Conservation (phyloP, 1,140 invertebrate genomes). For the Drosophila willistoni region DNA sequence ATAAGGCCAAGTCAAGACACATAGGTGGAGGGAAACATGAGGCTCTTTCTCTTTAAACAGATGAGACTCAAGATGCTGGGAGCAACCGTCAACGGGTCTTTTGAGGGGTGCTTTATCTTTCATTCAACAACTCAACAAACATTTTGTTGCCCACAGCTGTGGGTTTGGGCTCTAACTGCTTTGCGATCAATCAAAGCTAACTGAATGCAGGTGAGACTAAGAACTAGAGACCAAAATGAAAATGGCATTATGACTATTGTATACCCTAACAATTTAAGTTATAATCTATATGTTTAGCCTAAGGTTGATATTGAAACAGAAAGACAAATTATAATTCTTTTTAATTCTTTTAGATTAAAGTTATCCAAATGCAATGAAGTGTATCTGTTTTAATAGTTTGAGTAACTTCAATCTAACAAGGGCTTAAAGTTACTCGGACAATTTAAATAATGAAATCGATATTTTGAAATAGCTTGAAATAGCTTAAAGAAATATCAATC, state of each 20-base stretch:
- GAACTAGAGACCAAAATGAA: conserved; percentile 4
- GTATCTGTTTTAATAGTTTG: too few relatives aligned
- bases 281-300: too few relatives aligned
- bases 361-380: too few relatives aligned
- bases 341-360: too few relatives aligned
- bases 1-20: background rate
- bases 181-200: conserved; percentile 61
- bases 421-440: too few relatives aligned
- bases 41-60: background rate
- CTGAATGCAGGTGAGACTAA: conserved; percentile 53
- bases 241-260: conserved; percentile 1
- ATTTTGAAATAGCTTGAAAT: too few relatives aligned
- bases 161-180: conserved; percentile 43
- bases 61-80: conserved; percentile 24
- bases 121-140: conserved; percentile 60
- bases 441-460: too few relatives aligned
- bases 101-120: conserved; percentile 34
- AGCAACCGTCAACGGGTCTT: conserved; percentile 35
- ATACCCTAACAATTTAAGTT: conserved; percentile 15
- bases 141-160: conserved; percentile 40
- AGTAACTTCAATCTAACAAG: too few relatives aligned
- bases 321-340: too few relatives aligned
- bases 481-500: too few relatives aligned
- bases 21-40: conserved; percentile 9
- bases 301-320: background rate